phyloP scores from a whole-genome alignment of 2,888 invertebrate genomes.

The Diogma glabrata region DNA sequence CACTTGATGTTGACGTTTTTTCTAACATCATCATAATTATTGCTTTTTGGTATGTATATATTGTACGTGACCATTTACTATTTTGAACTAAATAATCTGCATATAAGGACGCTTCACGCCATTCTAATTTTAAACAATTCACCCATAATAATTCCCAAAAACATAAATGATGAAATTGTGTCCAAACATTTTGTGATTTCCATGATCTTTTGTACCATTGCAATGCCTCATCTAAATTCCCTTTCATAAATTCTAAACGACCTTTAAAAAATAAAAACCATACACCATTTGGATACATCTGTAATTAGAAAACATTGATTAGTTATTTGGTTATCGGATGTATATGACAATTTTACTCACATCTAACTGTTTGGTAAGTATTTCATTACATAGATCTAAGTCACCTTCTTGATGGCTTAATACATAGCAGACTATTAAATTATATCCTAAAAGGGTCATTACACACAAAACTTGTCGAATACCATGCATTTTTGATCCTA shows the following conservation, averaged over 20 bases:
- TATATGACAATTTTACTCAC: too few relatives aligned
- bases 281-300: slow-evolving; percentile 70
- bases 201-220: slow-evolving; percentile 70
- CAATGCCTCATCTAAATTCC: slow-evolving; percentile 58
- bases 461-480: slow-evolving; percentile 78
- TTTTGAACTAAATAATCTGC: slow-evolving; percentile 59
- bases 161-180: slow-evolving; percentile 85
- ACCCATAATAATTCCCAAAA: slow-evolving; percentile 94
- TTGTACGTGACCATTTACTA: slow-evolving; percentile 85
- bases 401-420: slow-evolving; percentile 74
- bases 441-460: slow-evolving; percentile 73
- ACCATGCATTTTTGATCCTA: slow-evolving; percentile 61
- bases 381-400: slow-evolving; percentile 57
- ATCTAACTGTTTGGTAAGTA: slow-evolving; percentile 61
- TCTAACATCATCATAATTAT: slow-evolving; percentile 65
- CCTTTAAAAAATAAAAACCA: slow-evolving; percentile 89
- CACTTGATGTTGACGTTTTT: slow-evolving; percentile 40
- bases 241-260: slow-evolving; percentile 69
- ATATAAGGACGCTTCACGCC: slow-evolving; percentile 63
- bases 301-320: slow-evolving; percentile 23
- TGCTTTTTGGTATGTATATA: slow-evolving; percentile 84
- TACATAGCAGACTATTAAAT: slow-evolving; percentile 73
- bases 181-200: slow-evolving; percentile 72
- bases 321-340: too few relatives aligned
- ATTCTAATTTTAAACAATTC: slow-evolving; percentile 59